Evolutionary conservation across 1,140 invertebrate species (phyloP), one percentile per base, ranked within the genome.

Genomic region (Drosophila mauritiana): DNA sequence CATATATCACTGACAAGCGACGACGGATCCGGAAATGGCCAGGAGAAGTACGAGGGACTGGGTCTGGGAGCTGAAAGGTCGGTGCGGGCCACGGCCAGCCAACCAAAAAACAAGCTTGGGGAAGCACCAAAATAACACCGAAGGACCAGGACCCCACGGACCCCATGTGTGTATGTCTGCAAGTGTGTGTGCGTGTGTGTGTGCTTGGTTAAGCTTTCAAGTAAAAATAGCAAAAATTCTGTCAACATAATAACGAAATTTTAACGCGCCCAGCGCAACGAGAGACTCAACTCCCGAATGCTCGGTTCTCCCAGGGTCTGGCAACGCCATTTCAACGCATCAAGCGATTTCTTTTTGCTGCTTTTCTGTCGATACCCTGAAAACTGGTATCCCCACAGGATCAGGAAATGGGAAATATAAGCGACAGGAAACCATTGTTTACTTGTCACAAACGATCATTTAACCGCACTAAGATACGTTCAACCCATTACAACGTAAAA

Each of bases 201-300:
- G 65, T 74, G 79, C 74, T 86, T 83, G 83, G 79, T 86, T 86
- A 86, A 86, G 83, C 83, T 88, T 89, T 89, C 84, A 73, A 89
- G 80, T 89, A 89, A 89, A 89, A 89, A 89, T 89, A 89, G 84
- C 84, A 89, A 89, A 89, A 89, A 75, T 80, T 68, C 84, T 89
- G 84, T 89, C 84, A 89, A 89, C 84, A 89, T 89, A 89, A 89
- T 90, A 89, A 89, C 84, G 84, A 89, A 88, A 80, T 89, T 89
- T 89, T 89, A 89, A 89, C 84, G 85, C 84, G 85, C 85, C 46
- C 57, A 80, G 84, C 83, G 70, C 78, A 73, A 65, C 69, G 43
- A 80, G 48, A 58, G n/a, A 43, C 51, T 53, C 58, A 69, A 42
- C 51, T 56, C 36, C 34, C 48, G 31, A 53, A 46, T 65, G 31